These are phyloP conservation scores for Darevskia mixta DNA, from an alignment of 2,797 vertebrate species.

Conservation along the genomic window DNA sequence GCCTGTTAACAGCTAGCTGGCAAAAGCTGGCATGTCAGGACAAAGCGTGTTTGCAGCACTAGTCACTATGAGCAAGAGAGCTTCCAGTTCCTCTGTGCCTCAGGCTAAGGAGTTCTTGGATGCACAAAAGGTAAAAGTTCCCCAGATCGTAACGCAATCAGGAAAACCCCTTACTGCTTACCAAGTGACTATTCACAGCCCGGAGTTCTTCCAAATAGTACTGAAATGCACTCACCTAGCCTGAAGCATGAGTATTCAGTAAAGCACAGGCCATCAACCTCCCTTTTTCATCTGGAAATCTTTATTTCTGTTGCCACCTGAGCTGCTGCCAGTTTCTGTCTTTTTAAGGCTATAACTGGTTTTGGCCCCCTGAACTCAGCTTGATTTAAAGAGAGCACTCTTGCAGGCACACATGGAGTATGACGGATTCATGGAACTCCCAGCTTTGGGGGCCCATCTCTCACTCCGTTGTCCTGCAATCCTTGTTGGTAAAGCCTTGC, in stretches of 20 bases:
- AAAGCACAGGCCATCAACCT: background rate
- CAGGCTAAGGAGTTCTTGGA: background rate
- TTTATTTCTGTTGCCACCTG: background rate
- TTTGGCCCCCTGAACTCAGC: too few relatives aligned
- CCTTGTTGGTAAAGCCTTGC: too few relatives aligned
- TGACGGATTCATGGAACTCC: too few relatives aligned
- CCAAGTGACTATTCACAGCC: background rate
- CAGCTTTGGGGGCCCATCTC: too few relatives aligned
- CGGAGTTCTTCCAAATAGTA: background rate
- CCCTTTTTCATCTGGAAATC: background rate
- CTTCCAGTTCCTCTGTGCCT: background rate
- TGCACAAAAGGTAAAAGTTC: background rate
- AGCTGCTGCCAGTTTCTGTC: background rate
- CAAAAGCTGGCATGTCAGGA: background rate
- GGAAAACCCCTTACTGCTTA: background rate
- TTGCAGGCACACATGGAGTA: too few relatives aligned
- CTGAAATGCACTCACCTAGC: background rate
- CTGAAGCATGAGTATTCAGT: background rate
- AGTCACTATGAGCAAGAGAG: background rate
- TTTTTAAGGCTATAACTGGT: background rate
- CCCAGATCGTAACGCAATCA: background rate
- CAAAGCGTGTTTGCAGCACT: background rate
- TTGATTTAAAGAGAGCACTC: too few relatives aligned
- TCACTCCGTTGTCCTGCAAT: too few relatives aligned
- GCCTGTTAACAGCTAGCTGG: background rate